These are phyloP conservation scores for Chrysopa pallens DNA, from an alignment of 1,140 invertebrate genomes.

Conservation along the genomic window DNA sequence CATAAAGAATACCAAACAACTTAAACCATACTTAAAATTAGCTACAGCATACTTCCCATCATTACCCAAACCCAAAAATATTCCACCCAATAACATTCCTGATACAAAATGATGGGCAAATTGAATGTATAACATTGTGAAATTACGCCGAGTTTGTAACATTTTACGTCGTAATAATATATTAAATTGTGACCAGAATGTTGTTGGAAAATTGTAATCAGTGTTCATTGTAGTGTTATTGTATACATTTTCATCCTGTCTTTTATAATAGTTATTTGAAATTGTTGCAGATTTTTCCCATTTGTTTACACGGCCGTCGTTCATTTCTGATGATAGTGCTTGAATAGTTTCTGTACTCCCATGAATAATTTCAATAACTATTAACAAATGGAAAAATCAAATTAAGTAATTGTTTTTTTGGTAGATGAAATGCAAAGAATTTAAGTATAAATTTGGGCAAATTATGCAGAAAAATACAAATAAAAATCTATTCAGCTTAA, in stretches of 20 bases:
- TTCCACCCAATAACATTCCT: slow-evolving; percentile 29
- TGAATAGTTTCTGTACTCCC: slow-evolving; percentile 17
- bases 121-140: slow-evolving; percentile 32
- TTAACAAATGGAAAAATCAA: too few relatives aligned
- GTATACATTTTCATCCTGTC: slow-evolving; percentile 8
- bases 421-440: too few relatives aligned
- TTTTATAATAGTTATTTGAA: slow-evolving; percentile 9
- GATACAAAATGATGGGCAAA: slow-evolving; percentile 32
- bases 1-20: slow-evolving; percentile 37
- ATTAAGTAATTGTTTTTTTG: too few relatives aligned
- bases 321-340: slow-evolving; percentile 3
- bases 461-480: too few relatives aligned
- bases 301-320: too few relatives aligned
- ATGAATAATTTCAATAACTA: slow-evolving; percentile 27
- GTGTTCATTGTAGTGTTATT: slow-evolving; percentile 6
- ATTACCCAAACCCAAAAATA: slow-evolving; percentile 33
- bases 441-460: too few relatives aligned
- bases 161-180: slow-evolving; percentile 31
- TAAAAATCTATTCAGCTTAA: too few relatives aligned
- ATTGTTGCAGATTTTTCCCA: neutral
- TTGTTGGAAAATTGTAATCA: slow-evolving; percentile 27
- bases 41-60: slow-evolving; percentile 28
- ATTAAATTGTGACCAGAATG: slow-evolving; percentile 29
- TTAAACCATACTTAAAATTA: slow-evolving; percentile 38
- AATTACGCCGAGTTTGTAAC: slow-evolving; percentile 30